phyloP scores from a whole-genome alignment of 2,797 vertebrate species.

The Pseudochirops corinnae region DNA sequence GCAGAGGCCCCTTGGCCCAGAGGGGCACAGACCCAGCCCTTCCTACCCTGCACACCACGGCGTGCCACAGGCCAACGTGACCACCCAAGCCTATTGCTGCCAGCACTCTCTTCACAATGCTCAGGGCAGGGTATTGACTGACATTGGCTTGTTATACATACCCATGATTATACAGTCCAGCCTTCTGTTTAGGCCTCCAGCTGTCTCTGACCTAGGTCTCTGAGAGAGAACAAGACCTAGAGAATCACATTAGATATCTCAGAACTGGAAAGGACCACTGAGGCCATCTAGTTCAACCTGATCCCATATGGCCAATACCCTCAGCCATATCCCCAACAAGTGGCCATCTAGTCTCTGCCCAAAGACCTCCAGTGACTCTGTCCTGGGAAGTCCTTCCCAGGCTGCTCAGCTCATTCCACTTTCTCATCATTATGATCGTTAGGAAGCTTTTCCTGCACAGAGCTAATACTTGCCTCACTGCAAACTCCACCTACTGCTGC shows the following conservation, averaged over 20 bases:
- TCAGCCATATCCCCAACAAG: not conserved
- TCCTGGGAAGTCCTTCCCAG: not conserved
- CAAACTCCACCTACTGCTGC: not conserved
- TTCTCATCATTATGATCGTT: not conserved
- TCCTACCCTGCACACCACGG: not conserved
- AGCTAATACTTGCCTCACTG: not conserved
- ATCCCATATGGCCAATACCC: not conserved
- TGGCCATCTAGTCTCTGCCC: not conserved
- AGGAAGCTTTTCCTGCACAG: not conserved
- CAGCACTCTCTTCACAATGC: not conserved
- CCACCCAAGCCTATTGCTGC: not conserved
- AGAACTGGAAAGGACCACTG: not conserved
- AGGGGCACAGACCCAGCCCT: not conserved
- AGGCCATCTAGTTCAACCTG: not conserved
- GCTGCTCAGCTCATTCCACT: not conserved
- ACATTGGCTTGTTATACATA: not conserved
- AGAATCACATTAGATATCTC: not conserved
- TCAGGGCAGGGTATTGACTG: not conserved
- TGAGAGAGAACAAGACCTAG: not conserved
- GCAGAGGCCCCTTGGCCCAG: not conserved
- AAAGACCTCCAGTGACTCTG: not conserved
- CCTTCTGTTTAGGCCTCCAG: not conserved
- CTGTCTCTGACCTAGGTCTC: conserved; percentile 1
- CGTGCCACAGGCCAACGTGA: not conserved
- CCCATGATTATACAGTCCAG: not conserved